Base-by-base conservation (phyloP, 23 tunicate species). In the Halocynthia roretzi region DNA sequence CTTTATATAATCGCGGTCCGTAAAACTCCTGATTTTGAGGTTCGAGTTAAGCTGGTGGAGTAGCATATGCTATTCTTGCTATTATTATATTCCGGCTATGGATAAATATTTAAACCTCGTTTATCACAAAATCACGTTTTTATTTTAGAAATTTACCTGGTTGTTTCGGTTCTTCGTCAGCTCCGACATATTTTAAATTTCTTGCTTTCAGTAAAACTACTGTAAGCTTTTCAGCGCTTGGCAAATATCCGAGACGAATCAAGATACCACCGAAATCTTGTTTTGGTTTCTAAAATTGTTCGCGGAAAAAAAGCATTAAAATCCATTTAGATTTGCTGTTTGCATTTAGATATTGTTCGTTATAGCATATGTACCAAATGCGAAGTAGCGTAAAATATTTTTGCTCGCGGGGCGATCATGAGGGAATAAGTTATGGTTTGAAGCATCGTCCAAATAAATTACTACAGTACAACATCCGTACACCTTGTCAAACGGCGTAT, bases 161-260 rank as follows among this genome's bases (percentile, higher is more conserved):
- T 62, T 77, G 82, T 31, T 70, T 80, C 51, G 17, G 53, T 5
- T 80, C 88, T 51, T 69, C 85, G 11, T 77, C 92, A 14, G 52
- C 44, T 7, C 77, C 79, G 51, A 92, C 70, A 67, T 86, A 84
- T 21, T 65, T 53, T 31, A 92, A 68, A 67, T 62, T 64, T 65
- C 98, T 72, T 6, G 98, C 98, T 74, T 83, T 86, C 72, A 92
- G 66, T 51, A 92, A 53, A 50, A 92, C 88, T 14, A 92, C 85
- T 7, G 88, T 92, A 8, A 92, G 72, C 64, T 83, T 92, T 53
- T 92, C 98, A 8, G 92, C 88, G 76, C 89, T 82, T 20, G 98
- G 98, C 22, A 83, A 70, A 75, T 92, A 92, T 10, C 98, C 98
- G 12, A 92, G 72, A 52, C 98, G 73, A 10, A 92, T 75, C 12